Percentiles rank a stretch among this genome's conserved stretches.
These are phyloP conservation scores for Ailurus styani DNA, from an alignment of 2,113 vertebrate species.

Conservation along the genomic window DNA sequence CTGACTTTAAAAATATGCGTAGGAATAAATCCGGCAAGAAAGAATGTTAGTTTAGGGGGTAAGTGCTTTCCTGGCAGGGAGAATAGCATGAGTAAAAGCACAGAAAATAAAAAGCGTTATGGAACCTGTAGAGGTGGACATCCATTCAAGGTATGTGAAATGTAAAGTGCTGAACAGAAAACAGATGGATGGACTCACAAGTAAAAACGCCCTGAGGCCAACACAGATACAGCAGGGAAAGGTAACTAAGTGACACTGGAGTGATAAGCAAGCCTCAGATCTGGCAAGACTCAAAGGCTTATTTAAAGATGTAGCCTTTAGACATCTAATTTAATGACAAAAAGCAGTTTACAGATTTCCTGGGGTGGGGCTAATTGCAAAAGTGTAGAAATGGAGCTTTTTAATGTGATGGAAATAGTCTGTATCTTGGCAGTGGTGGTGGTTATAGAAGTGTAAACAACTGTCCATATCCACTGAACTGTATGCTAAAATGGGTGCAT, in stretches of 20 bases:
- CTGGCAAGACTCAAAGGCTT: not conserved
- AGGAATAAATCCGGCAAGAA: not conserved
- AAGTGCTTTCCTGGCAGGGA: not conserved
- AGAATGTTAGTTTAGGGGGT: not conserved
- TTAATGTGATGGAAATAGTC: not conserved
- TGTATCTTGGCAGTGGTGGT: not conserved
- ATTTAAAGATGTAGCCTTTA: not conserved
- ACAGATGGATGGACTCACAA: not conserved
- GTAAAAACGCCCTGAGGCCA: not conserved
- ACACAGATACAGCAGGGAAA: not conserved
- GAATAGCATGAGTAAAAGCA: not conserved
- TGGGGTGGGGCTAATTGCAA: not conserved
- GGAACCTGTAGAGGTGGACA: not conserved
- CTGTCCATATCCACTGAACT: not conserved
- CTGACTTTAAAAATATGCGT: not conserved
- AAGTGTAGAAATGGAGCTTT: not conserved
- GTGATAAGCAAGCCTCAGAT: not conserved
- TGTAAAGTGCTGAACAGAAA: not conserved
- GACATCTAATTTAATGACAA: not conserved
- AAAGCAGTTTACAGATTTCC: not conserved
- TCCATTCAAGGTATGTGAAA: not conserved
- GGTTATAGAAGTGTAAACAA: not conserved
- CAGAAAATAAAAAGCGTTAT: not conserved
- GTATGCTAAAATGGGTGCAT: not conserved
- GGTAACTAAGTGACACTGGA: not conserved